Evolutionary conservation across 2,797 vertebrate genomes (phyloP).

Genomic region (Manis crassicaudata): DNA sequence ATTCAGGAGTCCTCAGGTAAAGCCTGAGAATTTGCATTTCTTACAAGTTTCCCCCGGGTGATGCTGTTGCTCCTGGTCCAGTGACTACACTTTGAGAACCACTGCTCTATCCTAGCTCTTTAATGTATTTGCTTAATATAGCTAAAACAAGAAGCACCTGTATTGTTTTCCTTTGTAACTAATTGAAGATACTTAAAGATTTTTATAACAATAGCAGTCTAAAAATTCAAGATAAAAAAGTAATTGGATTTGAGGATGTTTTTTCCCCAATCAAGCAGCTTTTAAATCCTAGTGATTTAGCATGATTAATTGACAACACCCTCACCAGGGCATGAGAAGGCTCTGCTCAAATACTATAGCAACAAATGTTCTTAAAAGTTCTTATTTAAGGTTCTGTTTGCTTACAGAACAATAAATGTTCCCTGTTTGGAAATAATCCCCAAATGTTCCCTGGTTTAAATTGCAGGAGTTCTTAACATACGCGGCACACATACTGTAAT

Average conservation of each 20-base stretch:
- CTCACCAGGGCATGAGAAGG: neutral
- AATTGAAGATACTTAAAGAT: neutral
- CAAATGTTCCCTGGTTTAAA: constrained; percentile 65
- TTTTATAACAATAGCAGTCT: neutral
- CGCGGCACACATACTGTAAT: constrained; percentile 60
- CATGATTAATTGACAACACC: neutral
- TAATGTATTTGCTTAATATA: neutral
- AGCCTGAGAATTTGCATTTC: neutral
- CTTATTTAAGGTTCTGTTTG: constrained; percentile 46
- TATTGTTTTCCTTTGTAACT: neutral
- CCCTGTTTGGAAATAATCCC: constrained; percentile 72
- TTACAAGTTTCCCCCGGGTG: neutral
- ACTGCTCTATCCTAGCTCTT: neutral
- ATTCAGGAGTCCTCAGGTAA: neutral
- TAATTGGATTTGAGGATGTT: neutral
- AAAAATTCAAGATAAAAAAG: neutral
- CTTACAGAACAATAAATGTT: constrained; percentile 68
- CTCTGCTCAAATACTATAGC: neutral
- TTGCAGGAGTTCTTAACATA: constrained; percentile 51
- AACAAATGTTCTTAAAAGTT: constrained; percentile 54
- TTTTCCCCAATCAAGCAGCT: neutral
- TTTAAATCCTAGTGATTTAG: neutral
- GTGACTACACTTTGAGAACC: neutral
- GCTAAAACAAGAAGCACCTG: neutral
- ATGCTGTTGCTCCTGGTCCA: neutral